Percentiles rank a stretch among this genome's conserved stretches.
phyloP scores from a whole-genome alignment of 1,140 invertebrate species.

The Drosophila mojavensis region DNA sequence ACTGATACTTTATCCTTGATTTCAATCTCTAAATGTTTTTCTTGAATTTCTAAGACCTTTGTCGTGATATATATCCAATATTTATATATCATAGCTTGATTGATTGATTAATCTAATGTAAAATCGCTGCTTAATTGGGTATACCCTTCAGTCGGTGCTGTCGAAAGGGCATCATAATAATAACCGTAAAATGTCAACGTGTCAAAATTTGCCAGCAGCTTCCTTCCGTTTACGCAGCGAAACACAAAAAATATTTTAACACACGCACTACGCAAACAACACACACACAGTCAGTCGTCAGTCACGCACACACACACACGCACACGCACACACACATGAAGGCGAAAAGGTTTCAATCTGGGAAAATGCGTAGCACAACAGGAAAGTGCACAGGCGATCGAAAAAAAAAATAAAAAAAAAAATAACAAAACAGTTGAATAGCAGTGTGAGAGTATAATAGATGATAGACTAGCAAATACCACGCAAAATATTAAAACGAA shows the following conservation, averaged over 20 bases:
- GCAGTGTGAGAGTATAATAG: not conserved
- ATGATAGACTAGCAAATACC: not conserved
- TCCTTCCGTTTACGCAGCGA: conserved; percentile 55
- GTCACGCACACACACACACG: conserved; percentile 9
- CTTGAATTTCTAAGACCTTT: not conserved
- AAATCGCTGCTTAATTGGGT: not conserved
- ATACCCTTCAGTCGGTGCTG: not conserved
- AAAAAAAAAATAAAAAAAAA: conserved; percentile 3
- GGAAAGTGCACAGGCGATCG: conserved; percentile 34
- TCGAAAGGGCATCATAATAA: conserved; percentile 32
- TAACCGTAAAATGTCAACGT: conserved; percentile 63
- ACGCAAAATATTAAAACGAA: not conserved
- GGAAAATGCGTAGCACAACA: conserved; percentile 45
- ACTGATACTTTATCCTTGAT: too few species aligned
- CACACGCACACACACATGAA: conserved; percentile 4
- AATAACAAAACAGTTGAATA: not conserved
- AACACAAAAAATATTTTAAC: conserved; percentile 60
- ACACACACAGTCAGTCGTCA: conserved; percentile 6
- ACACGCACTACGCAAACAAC: conserved; percentile 22
- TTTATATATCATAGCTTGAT: not conserved
- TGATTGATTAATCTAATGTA: not conserved
- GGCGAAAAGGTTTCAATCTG: conserved; percentile 31
- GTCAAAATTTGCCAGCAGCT: conserved; percentile 62
- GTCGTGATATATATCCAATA: not conserved
- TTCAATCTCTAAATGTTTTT: too few species aligned